Conservation (phyloP, 2,113 vertebrate species). For the Nerophis ophidion region DNA sequence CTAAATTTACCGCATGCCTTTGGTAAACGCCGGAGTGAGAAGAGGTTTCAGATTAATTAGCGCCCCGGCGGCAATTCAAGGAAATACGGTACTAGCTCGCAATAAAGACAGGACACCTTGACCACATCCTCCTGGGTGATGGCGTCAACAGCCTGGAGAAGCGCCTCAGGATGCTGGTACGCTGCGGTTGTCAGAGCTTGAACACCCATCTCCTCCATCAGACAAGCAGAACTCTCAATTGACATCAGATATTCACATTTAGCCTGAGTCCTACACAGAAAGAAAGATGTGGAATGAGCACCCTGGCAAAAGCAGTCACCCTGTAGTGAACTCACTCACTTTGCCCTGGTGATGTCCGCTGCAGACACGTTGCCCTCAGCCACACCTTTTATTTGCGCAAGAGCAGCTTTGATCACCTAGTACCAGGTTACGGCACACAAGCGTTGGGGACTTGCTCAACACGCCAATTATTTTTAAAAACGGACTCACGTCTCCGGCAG, state of each 20-base stretch:
- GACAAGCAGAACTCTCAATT: constrained; percentile 74
- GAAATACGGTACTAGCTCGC: background rate
- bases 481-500: constrained; percentile 77
- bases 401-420: constrained; percentile 84
- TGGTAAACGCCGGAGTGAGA: too few relatives aligned
- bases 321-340: constrained; percentile 79
- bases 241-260: constrained; percentile 84
- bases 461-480: background rate
- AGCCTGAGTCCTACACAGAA: constrained; percentile 75
- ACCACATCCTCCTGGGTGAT: constrained; percentile 74
- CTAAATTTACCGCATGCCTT: too few relatives aligned
- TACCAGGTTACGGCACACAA: constrained; percentile 5
- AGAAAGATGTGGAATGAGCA: background rate
- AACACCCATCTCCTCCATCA: constrained; percentile 83
- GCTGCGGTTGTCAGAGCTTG: constrained; percentile 75
- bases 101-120: constrained; percentile 60
- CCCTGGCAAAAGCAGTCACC: background rate
- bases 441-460: background rate
- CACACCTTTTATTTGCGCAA: constrained; percentile 76
- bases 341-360: constrained; percentile 75
- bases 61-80: too few relatives aligned
- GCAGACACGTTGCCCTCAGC: constrained; percentile 78
- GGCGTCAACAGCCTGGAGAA: constrained; percentile 76
- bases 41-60: too few relatives aligned
- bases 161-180: constrained; percentile 65